phyloP scores from a whole-genome alignment of 2,888 invertebrate species.

The Willowsia nigromaculata region DNA sequence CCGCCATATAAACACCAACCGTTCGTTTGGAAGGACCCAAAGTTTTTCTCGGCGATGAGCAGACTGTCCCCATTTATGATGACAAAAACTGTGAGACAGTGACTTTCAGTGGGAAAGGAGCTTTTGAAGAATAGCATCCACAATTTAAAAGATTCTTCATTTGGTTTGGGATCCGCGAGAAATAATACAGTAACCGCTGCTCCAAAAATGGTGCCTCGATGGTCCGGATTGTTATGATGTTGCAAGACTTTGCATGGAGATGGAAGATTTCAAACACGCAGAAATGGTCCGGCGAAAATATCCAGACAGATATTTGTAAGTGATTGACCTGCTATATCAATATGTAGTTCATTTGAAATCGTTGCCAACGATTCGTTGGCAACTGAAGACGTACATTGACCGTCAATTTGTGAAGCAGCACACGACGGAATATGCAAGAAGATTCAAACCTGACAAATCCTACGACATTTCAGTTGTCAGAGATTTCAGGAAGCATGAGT shows the following conservation, averaged over 20 bases:
- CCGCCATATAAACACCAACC: neutral
- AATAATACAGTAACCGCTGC: neutral
- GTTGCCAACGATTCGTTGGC: no score
- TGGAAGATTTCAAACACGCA: neutral
- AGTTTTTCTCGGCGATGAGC: constrained; percentile 89
- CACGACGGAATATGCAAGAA: no score
- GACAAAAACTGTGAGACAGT: constrained; percentile 91
- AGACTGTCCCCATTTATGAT: constrained; percentile 93
- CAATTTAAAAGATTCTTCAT: neutral
- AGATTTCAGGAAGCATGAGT: no score
- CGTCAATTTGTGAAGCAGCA: neutral
- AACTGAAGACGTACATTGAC: no score
- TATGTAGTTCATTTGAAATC: no score
- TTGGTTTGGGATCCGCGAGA: neutral
- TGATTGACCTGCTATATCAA: no score
- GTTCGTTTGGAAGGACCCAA: constrained; percentile 84
- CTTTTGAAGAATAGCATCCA: neutral
- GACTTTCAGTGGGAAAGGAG: constrained; percentile 81
- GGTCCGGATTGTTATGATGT: neutral
- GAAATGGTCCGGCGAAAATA: no score
- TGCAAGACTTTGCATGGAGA: neutral
- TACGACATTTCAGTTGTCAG: no score
- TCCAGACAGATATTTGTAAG: no score
- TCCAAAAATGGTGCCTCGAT: neutral
- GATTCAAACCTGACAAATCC: no score